These are phyloP conservation scores for Caenorhabditis auriculariae DNA, from an alignment of 2,888 invertebrate genomes.

Conservation along the genomic window DNA sequence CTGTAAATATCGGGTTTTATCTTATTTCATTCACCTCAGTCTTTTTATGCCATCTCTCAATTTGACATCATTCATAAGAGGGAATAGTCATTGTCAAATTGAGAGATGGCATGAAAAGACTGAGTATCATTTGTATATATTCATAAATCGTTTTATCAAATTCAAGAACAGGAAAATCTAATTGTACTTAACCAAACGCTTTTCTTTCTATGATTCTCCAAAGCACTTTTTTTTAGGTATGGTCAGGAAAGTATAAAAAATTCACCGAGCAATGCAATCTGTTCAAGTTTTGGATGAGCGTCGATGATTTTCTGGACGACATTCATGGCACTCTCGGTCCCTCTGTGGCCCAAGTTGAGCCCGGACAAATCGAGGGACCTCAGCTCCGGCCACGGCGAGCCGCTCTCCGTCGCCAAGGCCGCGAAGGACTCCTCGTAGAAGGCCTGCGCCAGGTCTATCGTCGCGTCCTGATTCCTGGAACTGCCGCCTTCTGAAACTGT, in stretches of 20 bases:
- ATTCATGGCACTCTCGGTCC: conserved; percentile 29
- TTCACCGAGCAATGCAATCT: conserved; percentile 32
- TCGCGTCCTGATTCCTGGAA: conserved; percentile 19
- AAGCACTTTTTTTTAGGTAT: not conserved
- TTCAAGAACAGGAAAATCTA: too few species aligned
- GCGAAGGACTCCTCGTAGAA: conserved; percentile 27
- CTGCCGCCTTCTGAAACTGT: not conserved
- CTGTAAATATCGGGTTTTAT: too few species aligned
- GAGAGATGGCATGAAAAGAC: too few species aligned
- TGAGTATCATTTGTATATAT: too few species aligned
- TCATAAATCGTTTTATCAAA: too few species aligned
- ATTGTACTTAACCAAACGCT: not conserved
- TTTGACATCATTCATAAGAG: too few species aligned
- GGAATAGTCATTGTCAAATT: too few species aligned
- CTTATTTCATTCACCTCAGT: too few species aligned
- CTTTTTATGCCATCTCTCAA: too few species aligned
- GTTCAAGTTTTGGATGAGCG: conserved; percentile 31
- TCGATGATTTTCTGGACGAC: conserved; percentile 29
- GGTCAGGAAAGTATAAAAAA: not conserved
- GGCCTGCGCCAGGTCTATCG: conserved; percentile 28
- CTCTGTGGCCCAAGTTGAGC: conserved; percentile 32
- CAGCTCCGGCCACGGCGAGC: conserved; percentile 36
- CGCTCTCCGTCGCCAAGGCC: conserved; percentile 12
- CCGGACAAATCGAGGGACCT: conserved; percentile 45
- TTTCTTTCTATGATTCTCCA: not conserved